Evolutionary conservation across 2,797 vertebrate genomes (phyloP), one percentile per base, ranked within the genome.

Genomic region (Eremophila alpestris): DNA sequence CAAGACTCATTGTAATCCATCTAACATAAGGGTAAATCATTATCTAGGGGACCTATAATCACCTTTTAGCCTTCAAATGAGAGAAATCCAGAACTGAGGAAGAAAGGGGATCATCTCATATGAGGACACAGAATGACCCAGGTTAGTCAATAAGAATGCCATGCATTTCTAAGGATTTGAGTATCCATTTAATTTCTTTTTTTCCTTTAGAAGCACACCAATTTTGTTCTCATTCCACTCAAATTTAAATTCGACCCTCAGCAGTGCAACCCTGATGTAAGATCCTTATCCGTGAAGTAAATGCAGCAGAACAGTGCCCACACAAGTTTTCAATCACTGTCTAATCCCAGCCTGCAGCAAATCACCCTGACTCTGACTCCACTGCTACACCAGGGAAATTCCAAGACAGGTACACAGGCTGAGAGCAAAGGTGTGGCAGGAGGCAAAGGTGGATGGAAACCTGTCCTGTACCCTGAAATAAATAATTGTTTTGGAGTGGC

Each of bases 301-400:
- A 80, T 65, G 38, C 52, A 56, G 56, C 40, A 90, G 62, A 91
- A 48, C 87, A 60, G 5, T 3, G 1, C 46, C 63, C 80, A 83
- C 48, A 21, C 67, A 82, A 38, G 27, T 48, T 80, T 91, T 89
- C 13, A 21, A 36, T 30, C 83, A 48, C 79, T 87, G 56, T 26
- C 54, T 89, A 90, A 82, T 87, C 52, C 56, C 49, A 79, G 74
- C 70, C 67, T 87, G 55, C 55, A 93, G 88, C 91, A 91, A 91
- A 75, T 34, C 1, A 1, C 41, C 43, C 45, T 0, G 1, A 52
- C 46, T 64, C 68, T 12, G n/a, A 23, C 21, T 62, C n/a, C 4
- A 2, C 48, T 46, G 34, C 34, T 43, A 36, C n/a, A 68, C 16
- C 12, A 58, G 26, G 34, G 32, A 89, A 74, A 90, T 87, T 95